A percentile compares a stretch with the other conserved stretches of the same genome.
phyloP scores from a whole-genome alignment of 2,113 vertebrate species.

The Turdus rufiventris region DNA sequence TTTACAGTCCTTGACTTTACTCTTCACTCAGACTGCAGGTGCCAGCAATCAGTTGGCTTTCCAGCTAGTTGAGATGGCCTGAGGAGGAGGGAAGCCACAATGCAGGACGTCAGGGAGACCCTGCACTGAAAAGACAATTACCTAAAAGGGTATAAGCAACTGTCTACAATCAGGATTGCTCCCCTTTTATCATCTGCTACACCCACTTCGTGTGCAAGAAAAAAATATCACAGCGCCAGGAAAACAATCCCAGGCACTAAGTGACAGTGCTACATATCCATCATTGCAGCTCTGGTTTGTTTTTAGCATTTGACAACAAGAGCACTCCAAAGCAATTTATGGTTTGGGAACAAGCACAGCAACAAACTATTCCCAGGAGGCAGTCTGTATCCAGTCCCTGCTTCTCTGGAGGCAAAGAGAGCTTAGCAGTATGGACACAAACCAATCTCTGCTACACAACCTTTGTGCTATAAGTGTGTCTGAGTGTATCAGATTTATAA shows the following conservation, averaged over 20 bases:
- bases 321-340: not conserved
- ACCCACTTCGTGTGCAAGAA: not conserved
- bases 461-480: not conserved
- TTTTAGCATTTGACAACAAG: not conserved
- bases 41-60: not conserved
- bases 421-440: not conserved
- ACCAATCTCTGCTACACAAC: not conserved
- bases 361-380: not conserved
- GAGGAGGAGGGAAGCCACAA: not conserved
- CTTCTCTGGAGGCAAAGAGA: not conserved
- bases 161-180: not conserved
- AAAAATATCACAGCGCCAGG: not conserved
- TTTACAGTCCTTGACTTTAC: not conserved
- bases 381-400: not conserved
- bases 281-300: not conserved
- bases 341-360: not conserved
- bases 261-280: not conserved
- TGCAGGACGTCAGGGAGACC: fast-evolving
- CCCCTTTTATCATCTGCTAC: not conserved
- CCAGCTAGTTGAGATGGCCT: not conserved
- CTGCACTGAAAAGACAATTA: not conserved
- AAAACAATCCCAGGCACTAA: not conserved
- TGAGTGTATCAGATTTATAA: not conserved
- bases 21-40: not conserved
- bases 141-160: not conserved